phyloP scores from a whole-genome alignment of 1,140 invertebrate genomes.

The Drosophila pallidifrons region DNA sequence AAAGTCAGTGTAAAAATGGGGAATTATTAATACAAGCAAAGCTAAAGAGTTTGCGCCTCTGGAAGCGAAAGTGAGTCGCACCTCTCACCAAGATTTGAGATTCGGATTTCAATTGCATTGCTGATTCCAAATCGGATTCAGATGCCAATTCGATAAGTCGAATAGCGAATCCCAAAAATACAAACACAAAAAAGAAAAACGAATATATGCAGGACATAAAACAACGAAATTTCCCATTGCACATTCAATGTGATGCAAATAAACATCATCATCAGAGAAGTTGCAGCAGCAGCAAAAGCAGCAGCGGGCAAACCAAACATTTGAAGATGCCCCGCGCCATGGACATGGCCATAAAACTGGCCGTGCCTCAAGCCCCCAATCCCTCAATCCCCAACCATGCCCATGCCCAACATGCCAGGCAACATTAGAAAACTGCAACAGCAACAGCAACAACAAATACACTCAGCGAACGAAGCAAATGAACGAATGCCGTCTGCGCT shows the following conservation, averaged over 20 bases:
- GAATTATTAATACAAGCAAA: too few species aligned
- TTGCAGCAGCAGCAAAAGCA: not conserved
- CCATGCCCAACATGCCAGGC: slow-evolving; percentile 77
- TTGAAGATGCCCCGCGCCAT: slow-evolving; percentile 69
- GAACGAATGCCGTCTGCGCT: slow-evolving; percentile 56
- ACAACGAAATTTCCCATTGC: slow-evolving; percentile 61
- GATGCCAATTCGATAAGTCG: slow-evolving; percentile 14
- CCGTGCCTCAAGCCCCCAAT: slow-evolving; percentile 58
- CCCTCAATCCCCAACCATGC: slow-evolving; percentile 61
- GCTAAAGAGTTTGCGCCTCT: too few species aligned
- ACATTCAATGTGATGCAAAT: slow-evolving; percentile 73
- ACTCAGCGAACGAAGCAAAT: slow-evolving; percentile 61
- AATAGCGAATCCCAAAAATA: too few species aligned
- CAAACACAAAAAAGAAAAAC: slow-evolving; percentile 49
- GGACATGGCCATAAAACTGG: slow-evolving; percentile 68
- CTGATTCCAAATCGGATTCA: slow-evolving; percentile 1
- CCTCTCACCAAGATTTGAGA: slow-evolving; percentile 10
- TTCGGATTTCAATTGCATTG: not conserved
- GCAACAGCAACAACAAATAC: slow-evolving; percentile 30
- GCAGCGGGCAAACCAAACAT: slow-evolving; percentile 53
- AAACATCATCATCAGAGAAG: slow-evolving; percentile 55
- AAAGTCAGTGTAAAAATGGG: not conserved
- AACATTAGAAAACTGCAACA: slow-evolving; percentile 81
- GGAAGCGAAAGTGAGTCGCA: slow-evolving; percentile 22
- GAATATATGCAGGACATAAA: slow-evolving; percentile 53